Base-by-base conservation (phyloP, 2,797 vertebrate species). In the Vultur gryphus region DNA sequence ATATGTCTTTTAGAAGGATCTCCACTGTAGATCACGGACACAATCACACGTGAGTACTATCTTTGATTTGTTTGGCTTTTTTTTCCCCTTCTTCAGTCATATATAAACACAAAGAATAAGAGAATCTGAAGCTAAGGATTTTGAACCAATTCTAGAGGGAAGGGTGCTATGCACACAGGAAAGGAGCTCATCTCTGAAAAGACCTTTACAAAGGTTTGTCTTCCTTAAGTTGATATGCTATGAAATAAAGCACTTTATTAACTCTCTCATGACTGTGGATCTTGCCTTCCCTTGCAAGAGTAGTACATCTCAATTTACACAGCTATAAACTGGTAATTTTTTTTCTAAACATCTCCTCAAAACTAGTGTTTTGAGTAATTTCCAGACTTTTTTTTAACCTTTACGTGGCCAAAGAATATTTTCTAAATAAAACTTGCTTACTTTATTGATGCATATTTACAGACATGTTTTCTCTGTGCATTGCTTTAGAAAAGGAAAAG, bases 11-110 rank as follows among this genome's bases (percentile, higher is more conserved):
- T 62, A 20, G 25, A 80, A 71, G 16, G 16, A 17, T 46, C 16
- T 54, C 35, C 5, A 35, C 11, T 39, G 7, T 37, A 7, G 15
- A 23, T 46, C 11, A 29, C 26, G 5, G 39, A 51, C 35, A 41
- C 3, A 44, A 37, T 58, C 16, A 43, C 7, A 72, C 6, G 0
- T 29, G 11, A 64, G 4, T 52, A 46, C 1, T 0, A n/a, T 48
- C 14, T 70, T 64, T 19, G 3, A 43, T 31, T 71, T n/a, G 4
- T 62, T 48, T 66, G 26, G 5, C 0, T 17, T 61, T 66, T 67
- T 51, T 23, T 21, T 2, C 4, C 2, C 7, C 8, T 67, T 48
- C 13, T 71, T 37, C 12, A 48, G 11, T 55, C 24, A 14, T 44
- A 33, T 16, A 58, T 49, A 66, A 41, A 28, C 18, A 70, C 16